Percentiles rank a stretch among this genome's conserved stretches.
phyloP scores from a whole-genome alignment of 2,888 invertebrate species.

The Siphlonurus alternatus region DNA sequence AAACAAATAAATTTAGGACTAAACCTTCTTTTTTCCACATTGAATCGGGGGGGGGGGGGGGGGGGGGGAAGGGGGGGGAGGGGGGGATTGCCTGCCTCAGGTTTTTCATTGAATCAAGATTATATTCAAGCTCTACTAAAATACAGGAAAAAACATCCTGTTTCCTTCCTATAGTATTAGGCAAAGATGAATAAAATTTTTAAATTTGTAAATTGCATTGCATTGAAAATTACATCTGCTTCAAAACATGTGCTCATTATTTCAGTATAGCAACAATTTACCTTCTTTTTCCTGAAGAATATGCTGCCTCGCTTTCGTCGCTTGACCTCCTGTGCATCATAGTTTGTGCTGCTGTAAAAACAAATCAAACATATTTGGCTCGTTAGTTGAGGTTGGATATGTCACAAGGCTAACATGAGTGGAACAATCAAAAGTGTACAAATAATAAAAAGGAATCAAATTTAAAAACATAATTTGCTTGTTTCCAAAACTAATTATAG shows the following conservation, averaged over 20 bases:
- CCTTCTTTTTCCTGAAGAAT: constrained; percentile 86
- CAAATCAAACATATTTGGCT: constrained; percentile 5
- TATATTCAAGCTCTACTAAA: too few species aligned
- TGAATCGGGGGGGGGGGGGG: background rate
- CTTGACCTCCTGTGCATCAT: constrained; percentile 61
- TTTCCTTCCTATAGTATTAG: too few species aligned
- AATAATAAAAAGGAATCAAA: background rate
- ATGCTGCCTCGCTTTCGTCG: constrained; percentile 74
- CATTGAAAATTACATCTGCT: too few species aligned
- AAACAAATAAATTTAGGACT: too few species aligned
- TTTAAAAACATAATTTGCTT: background rate
- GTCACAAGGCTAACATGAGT: too few species aligned
- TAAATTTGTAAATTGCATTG: too few species aligned
- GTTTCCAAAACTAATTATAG: background rate
- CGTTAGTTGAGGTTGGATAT: constrained; percentile 23
- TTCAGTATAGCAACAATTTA: too few species aligned
- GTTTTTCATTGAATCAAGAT: background rate
- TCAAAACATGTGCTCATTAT: too few species aligned
- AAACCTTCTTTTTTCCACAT: too few species aligned
- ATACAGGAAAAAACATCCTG: too few species aligned
- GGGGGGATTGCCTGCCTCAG: background rate
- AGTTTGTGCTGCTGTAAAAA: constrained; percentile 16
- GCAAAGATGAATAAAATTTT: too few species aligned
- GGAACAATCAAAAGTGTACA: too few species aligned
- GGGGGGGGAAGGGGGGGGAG: background rate